These are phyloP conservation scores for Holcopasites calliopsidis DNA, from an alignment of 1,140 invertebrate genomes.

Conservation along the genomic window DNA sequence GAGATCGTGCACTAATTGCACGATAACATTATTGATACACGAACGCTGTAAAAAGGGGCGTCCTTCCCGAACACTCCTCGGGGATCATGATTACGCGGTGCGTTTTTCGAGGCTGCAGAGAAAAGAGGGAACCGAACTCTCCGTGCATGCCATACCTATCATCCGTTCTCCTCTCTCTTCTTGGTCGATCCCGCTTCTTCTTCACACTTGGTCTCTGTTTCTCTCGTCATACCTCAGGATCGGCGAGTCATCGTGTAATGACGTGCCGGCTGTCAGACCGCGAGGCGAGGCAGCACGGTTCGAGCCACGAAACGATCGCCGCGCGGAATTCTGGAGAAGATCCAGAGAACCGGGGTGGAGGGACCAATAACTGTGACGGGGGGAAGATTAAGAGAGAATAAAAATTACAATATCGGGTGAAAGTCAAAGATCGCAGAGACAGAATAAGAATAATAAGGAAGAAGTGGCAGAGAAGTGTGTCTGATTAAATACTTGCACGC, in stretches of 20 bases:
- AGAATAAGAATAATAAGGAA: not conserved
- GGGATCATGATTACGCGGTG: conserved; percentile 18
- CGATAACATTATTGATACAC: conserved; percentile 12
- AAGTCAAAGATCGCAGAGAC: not conserved
- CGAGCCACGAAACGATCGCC: conserved; percentile 60
- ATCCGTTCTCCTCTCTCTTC: conserved; percentile 31
- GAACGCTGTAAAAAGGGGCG: not conserved
- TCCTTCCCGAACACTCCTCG: not conserved
- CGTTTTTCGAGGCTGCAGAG: conserved; percentile 23
- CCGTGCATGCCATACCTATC: conserved; percentile 42
- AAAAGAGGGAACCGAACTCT: conserved; percentile 37
- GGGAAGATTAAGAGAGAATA: not conserved
- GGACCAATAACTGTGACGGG: too few species aligned
- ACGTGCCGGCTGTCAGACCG: conserved; percentile 74
- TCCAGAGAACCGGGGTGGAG: conserved; percentile 49
- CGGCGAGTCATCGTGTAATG: conserved; percentile 79
- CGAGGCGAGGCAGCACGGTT: conserved; percentile 56
- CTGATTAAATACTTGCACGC: not conserved
- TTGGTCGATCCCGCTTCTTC: conserved; percentile 40
- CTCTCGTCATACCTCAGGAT: conserved; percentile 56
- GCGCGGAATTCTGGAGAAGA: conserved; percentile 53
- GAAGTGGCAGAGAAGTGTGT: too few species aligned
- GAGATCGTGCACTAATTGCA: conserved; percentile 17
- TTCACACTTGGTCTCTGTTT: conserved; percentile 40
- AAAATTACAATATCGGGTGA: not conserved